These are phyloP conservation scores for Meleagris gallopavo DNA, from an alignment of 2,113 vertebrate species.

Conservation along the genomic window DNA sequence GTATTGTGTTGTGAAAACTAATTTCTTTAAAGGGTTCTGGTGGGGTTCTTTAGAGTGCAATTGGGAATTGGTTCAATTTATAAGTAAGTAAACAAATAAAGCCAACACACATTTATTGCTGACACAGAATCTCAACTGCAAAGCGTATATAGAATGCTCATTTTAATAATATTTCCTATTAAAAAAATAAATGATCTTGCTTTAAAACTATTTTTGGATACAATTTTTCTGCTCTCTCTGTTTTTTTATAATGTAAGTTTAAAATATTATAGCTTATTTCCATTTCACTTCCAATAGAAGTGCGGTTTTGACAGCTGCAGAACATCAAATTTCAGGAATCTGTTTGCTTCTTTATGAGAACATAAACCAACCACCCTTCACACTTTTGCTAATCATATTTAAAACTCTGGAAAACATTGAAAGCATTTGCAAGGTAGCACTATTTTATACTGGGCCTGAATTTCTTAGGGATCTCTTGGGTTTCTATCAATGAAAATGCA, in stretches of 20 bases:
- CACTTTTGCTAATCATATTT: background rate
- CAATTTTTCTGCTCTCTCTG: background rate
- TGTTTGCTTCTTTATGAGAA: conserved; percentile 55
- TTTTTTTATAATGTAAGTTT: background rate
- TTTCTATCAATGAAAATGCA: background rate
- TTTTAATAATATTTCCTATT: background rate
- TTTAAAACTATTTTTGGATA: background rate
- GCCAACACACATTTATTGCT: background rate
- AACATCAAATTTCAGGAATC: background rate
- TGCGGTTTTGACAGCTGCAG: background rate
- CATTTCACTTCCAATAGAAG: background rate
- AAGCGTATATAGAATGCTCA: background rate
- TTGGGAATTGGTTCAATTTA: background rate
- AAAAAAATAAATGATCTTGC: background rate
- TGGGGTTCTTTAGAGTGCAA: background rate
- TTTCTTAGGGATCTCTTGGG: background rate
- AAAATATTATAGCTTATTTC: background rate
- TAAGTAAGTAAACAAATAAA: background rate
- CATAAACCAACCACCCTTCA: background rate
- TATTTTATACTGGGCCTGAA: background rate
- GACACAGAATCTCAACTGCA: background rate
- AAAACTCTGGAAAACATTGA: conserved; percentile 20
- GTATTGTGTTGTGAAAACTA: accelerated
- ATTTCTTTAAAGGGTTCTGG: background rate
- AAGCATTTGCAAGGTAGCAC: conserved; percentile 16